phyloP scores from a whole-genome alignment of 2,888 invertebrate genomes.

The Cryptocephalus primarius region DNA sequence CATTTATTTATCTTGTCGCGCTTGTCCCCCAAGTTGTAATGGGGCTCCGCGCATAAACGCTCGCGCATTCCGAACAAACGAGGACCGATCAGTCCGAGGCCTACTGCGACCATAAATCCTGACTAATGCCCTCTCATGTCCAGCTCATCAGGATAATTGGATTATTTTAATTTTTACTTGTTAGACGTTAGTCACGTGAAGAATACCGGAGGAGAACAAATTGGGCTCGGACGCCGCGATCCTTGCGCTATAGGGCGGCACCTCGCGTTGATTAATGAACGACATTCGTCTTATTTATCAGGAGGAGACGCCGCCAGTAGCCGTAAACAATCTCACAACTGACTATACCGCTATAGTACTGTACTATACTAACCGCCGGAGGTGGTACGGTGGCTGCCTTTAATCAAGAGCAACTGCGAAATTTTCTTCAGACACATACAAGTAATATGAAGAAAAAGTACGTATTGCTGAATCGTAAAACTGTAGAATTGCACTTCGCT shows the following conservation, averaged over 20 bases:
- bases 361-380: no score
- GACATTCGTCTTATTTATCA: constrained; percentile 17
- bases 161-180: constrained; percentile 22
- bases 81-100: constrained; percentile 16
- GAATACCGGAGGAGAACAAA: background rate
- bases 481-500: no score
- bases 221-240: background rate
- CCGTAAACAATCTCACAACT: no score
- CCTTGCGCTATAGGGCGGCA: background rate
- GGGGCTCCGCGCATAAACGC: constrained; percentile 10
- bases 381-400: no score
- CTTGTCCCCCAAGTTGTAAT: constrained; percentile 16
- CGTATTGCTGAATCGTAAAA: no score
- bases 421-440: no score
- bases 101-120: constrained; percentile 21
- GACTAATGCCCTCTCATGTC: constrained; percentile 20
- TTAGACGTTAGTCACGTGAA: constrained; percentile 4
- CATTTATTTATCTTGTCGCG: constrained; percentile 25
- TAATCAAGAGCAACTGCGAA: no score
- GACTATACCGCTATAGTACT: no score
- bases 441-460: no score
- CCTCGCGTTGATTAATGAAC: background rate
- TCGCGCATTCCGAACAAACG: constrained; percentile 23
- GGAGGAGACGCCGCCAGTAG: constrained; percentile 87
- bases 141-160: constrained; percentile 20